Percentiles rank a stretch among this genome's conserved stretches.
Conservation (phyloP, 2,113 vertebrate genomes). For the Leuciscus idus region DNA sequence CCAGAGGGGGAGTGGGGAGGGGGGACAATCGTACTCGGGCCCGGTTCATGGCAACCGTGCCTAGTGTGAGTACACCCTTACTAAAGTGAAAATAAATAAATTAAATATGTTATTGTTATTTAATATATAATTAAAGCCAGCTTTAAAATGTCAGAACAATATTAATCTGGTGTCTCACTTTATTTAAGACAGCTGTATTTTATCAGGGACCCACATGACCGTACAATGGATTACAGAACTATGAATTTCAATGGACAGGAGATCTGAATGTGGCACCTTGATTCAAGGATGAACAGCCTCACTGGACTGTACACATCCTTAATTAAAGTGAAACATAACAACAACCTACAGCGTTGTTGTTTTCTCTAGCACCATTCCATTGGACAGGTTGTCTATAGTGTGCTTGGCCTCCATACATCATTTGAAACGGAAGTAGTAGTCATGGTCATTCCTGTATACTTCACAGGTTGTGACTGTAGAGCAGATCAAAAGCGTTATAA, state of each 20-base stretch:
- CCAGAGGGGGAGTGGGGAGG: no score
- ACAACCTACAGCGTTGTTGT: slow-evolving; percentile 78
- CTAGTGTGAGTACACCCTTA: no score
- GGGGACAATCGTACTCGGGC: no score
- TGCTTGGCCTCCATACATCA: slow-evolving; percentile 68
- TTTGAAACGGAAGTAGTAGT: slow-evolving; percentile 60
- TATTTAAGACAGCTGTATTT: not conserved
- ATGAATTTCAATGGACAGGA: slow-evolving; percentile 64
- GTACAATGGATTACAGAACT: not conserved
- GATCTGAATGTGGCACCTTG: slow-evolving; percentile 69
- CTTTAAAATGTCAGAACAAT: not conserved
- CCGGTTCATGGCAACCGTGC: no score
- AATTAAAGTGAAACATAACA: slow-evolving; percentile 70
- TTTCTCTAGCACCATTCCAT: slow-evolving; percentile 70
- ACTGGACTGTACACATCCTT: slow-evolving; percentile 66
- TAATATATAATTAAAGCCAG: not conserved
- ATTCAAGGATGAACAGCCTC: slow-evolving; percentile 74
- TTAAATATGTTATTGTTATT: not conserved
- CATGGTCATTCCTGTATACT: not conserved
- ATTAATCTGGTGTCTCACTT: not conserved
- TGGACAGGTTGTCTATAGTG: slow-evolving; percentile 72
- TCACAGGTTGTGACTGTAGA: not conserved
- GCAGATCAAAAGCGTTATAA: not conserved
- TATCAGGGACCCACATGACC: not conserved
- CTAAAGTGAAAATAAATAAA: not conserved